These are phyloP conservation scores for Sternotherus odoratus DNA, from an alignment of 2,797 vertebrate genomes.

Conservation along the genomic window DNA sequence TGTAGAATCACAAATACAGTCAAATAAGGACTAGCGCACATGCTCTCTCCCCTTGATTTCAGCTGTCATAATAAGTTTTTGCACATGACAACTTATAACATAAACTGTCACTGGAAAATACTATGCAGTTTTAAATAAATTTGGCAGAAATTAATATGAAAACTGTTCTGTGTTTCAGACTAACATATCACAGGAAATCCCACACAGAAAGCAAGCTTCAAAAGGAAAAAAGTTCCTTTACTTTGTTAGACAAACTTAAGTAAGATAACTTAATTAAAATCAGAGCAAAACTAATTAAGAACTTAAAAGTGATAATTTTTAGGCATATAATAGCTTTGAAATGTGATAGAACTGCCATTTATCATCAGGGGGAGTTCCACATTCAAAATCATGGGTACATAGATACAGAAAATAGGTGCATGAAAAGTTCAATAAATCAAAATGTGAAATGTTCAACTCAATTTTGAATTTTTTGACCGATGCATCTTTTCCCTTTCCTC, in stretches of 20 bases:
- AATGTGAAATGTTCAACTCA: neutral
- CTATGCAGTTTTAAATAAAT: slow-evolving; percentile 38
- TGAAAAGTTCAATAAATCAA: neutral
- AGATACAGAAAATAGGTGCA: neutral
- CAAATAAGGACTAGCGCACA: slow-evolving; percentile 15
- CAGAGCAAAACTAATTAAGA: slow-evolving; percentile 66
- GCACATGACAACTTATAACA: slow-evolving; percentile 9
- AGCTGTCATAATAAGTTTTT: slow-evolving; percentile 55
- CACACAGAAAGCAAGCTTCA: slow-evolving; percentile 55
- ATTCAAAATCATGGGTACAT: neutral
- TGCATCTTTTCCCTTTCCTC: neutral
- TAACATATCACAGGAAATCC: slow-evolving; percentile 71
- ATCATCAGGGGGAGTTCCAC: neutral
- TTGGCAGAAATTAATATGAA: slow-evolving; percentile 57
- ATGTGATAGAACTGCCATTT: neutral
- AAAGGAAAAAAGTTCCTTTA: neutral
- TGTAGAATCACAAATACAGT: neutral
- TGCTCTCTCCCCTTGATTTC: slow-evolving; percentile 34
- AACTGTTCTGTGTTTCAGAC: slow-evolving; percentile 34
- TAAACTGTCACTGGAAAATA: slow-evolving; percentile 33
- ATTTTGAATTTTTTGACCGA: neutral
- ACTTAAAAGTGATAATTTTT: slow-evolving; percentile 32
- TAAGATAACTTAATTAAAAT: slow-evolving; percentile 67
- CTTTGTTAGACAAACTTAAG: slow-evolving; percentile 41
- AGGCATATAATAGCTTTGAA: slow-evolving; percentile 8